Evolutionary conservation across 2,888 invertebrate genomes (phyloP).

Genomic region (Agrochola lychnidis): DNA sequence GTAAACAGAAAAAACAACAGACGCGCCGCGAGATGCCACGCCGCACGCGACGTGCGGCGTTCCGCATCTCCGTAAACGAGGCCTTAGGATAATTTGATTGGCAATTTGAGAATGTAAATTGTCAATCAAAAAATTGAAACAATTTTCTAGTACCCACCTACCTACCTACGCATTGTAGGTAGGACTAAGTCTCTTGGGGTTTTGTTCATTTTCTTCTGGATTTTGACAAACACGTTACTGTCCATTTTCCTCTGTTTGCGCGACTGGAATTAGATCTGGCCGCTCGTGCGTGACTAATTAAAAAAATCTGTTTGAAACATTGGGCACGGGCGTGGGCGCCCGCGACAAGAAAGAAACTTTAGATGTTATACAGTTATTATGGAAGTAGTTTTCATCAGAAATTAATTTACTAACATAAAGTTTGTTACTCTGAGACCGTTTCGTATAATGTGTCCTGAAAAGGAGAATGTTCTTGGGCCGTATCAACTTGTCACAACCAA

Average conservation of each 20-base stretch:
- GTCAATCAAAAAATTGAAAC: too few species aligned
- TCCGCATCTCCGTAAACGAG: too few species aligned
- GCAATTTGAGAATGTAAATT: not conserved
- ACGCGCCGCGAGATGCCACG: too few species aligned
- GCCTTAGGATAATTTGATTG: not conserved
- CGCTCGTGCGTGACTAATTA: slow-evolving; percentile 39
- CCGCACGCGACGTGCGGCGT: too few species aligned
- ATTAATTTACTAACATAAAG: not conserved
- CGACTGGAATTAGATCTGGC: slow-evolving; percentile 25
- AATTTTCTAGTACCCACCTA: not conserved
- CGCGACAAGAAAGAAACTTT: not conserved
- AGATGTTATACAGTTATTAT: not conserved
- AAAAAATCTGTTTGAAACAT: slow-evolving; percentile 30
- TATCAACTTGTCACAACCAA: not conserved
- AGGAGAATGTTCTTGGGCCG: not conserved
- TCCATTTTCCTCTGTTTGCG: slow-evolving; percentile 31
- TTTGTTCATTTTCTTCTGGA: slow-evolving; percentile 19
- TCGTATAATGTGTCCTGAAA: not conserved
- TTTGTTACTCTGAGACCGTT: not conserved
- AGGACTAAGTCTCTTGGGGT: not conserved
- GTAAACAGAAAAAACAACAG: too few species aligned
- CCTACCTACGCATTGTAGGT: too few species aligned
- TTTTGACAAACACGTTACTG: slow-evolving; percentile 32
- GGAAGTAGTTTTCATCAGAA: not conserved
- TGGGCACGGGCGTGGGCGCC: not conserved